These are phyloP conservation scores for Pantelozetes paolii DNA, from an alignment of 2,888 invertebrate species.

Conservation along the genomic window DNA sequence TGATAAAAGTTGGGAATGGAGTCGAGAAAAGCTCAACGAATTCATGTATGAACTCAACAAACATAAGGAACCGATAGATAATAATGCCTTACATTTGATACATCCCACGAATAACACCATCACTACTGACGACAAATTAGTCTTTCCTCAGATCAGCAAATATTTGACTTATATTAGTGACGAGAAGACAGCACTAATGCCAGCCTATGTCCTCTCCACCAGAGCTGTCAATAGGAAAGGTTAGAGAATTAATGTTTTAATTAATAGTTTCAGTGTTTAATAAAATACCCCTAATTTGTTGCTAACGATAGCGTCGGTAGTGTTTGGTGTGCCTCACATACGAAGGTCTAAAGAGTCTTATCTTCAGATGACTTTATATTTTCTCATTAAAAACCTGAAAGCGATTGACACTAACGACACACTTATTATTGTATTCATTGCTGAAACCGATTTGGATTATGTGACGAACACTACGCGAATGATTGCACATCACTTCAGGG, in stretches of 20 bases:
- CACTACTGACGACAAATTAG: background rate
- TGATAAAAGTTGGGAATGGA: conserved; percentile 26
- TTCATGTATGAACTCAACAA: conserved; percentile 23
- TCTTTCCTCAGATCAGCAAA: background rate
- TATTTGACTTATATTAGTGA: conserved; percentile 32
- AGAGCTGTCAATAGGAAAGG: background rate
- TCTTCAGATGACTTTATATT: conserved; percentile 75
- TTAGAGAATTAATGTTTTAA: background rate
- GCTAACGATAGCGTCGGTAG: conserved; percentile 64
- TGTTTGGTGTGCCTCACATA: conserved; percentile 84
- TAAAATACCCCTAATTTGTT: too few species aligned
- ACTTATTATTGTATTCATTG: conserved; percentile 77
- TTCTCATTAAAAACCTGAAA: conserved; percentile 73
- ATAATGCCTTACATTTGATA: background rate
- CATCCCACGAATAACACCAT: background rate
- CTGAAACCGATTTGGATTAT: conserved; percentile 58
- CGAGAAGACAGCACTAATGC: background rate
- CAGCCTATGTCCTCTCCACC: conserved; percentile 13
- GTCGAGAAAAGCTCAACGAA: conserved; percentile 21
- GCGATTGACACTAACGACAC: conserved; percentile 68
- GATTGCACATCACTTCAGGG: conserved; percentile 58
- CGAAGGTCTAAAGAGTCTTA: conserved; percentile 81
- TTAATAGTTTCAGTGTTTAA: background rate
- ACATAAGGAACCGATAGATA: conserved; percentile 16
- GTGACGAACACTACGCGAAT: conserved; percentile 13